These are phyloP conservation scores for Amniataba percoides DNA, from an alignment of 2,797 vertebrate genomes.

Conservation along the genomic window DNA sequence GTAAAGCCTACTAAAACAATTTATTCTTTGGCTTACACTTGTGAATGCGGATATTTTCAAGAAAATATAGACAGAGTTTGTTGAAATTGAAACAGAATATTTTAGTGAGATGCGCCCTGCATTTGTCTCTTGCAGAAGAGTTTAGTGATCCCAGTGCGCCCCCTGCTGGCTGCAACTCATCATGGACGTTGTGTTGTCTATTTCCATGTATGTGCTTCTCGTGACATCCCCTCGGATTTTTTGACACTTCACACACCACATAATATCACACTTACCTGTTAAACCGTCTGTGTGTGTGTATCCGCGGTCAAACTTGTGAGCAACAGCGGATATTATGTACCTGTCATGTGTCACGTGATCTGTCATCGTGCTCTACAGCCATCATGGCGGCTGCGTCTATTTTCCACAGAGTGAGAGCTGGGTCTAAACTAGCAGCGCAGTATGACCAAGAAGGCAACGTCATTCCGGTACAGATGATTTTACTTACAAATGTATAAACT, in stretches of 20 bases:
- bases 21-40: not conserved
- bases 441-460: conserved; percentile 87
- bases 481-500: accelerated
- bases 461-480: conserved; percentile 78
- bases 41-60: not conserved
- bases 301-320: not conserved
- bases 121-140: too few species aligned
- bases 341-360: conserved; percentile 69
- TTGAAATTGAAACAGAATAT: not conserved
- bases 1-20: not conserved
- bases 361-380: not conserved
- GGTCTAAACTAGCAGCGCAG: conserved; percentile 84
- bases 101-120: too few species aligned
- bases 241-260: not conserved
- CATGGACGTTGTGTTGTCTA: not conserved
- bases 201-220: not conserved
- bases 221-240: not conserved
- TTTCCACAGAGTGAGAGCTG: conserved; percentile 84
- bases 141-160: not conserved
- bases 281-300: too few species aligned
- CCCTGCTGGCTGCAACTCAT: conserved; percentile 1
- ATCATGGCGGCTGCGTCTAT: conserved; percentile 82
- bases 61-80: not conserved
- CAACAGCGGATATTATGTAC: not conserved
- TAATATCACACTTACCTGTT: not conserved